phyloP scores from a whole-genome alignment of 2,888 invertebrate genomes.

The Meliscaeva auricollis region DNA sequence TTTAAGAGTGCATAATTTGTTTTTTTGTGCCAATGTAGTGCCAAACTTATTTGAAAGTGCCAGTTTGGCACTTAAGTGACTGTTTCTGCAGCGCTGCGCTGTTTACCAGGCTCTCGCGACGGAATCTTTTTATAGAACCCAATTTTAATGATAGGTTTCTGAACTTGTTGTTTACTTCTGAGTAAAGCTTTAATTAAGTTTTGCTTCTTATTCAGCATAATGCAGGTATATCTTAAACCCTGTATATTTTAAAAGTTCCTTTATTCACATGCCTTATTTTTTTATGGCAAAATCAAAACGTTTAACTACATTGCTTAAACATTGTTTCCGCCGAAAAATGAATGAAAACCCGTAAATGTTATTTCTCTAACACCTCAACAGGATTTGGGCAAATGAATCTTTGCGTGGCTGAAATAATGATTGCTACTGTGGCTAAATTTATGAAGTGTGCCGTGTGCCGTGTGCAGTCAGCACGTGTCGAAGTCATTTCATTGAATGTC shows the following conservation, averaged over 20 bases:
- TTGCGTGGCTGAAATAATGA: conserved; percentile 55
- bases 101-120: too few relatives aligned
- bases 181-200: too few relatives aligned
- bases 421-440: conserved; percentile 73
- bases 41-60: too few relatives aligned
- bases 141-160: too few relatives aligned
- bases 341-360: conserved; percentile 66
- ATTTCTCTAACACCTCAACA: conserved; percentile 66
- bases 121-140: too few relatives aligned
- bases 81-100: too few relatives aligned
- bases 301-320: conserved; percentile 56
- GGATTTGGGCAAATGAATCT: conserved; percentile 62
- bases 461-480: conserved; percentile 65
- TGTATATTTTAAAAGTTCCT: conserved; percentile 50
- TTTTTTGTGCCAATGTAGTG: too few relatives aligned
- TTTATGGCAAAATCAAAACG: conserved; percentile 27
- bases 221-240: too few relatives aligned
- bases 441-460: conserved; percentile 63
- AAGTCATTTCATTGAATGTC: conserved; percentile 73
- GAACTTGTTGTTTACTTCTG: too few relatives aligned
- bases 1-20: too few relatives aligned
- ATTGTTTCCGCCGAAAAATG: conserved; percentile 58
- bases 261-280: conserved; percentile 30
- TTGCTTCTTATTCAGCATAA: neutral
- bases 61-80: too few relatives aligned